phyloP scores from a whole-genome alignment of 1,140 invertebrate species.

The Drosophila teissieri region DNA sequence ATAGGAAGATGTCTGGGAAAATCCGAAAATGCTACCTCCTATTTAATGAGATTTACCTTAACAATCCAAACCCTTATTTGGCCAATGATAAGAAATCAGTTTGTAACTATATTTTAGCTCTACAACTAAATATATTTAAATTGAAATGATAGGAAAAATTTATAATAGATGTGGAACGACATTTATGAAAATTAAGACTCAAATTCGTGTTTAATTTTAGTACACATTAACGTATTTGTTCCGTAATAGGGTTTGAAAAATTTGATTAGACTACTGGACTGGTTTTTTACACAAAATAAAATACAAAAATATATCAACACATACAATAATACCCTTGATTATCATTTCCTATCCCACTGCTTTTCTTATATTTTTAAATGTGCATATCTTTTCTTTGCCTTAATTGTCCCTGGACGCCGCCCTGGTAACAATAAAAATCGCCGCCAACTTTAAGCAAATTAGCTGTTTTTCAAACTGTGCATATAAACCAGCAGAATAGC shows the following conservation, averaged over 20 bases:
- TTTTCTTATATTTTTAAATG: too few species aligned
- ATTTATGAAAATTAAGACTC: too few species aligned
- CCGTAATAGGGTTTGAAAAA: too few species aligned
- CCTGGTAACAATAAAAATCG: constrained; percentile 68
- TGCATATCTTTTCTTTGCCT: neutral
- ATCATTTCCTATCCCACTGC: too few species aligned
- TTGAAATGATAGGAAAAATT: too few species aligned
- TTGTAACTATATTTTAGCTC: neutral
- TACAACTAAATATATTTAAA: too few species aligned
- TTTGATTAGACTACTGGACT: too few species aligned
- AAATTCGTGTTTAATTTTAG: too few species aligned
- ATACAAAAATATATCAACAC: too few species aligned
- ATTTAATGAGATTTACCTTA: neutral
- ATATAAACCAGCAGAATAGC: constrained; percentile 14
- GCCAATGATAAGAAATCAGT: constrained; percentile 14
- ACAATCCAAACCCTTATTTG: constrained; percentile 3
- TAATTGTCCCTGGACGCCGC: constrained; percentile 29
- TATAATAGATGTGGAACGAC: too few species aligned
- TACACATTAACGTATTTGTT: neutral
- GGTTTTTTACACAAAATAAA: too few species aligned
- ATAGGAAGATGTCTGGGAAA: constrained; percentile 5
- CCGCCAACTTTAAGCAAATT: constrained; percentile 73
- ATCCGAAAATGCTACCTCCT: neutral
- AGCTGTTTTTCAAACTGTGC: constrained; percentile 48
- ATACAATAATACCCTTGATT: too few species aligned